Evolutionary conservation across 2,888 invertebrate genomes (phyloP), one percentile per base, ranked within the genome.

Genomic region (Morpho achilles): DNA sequence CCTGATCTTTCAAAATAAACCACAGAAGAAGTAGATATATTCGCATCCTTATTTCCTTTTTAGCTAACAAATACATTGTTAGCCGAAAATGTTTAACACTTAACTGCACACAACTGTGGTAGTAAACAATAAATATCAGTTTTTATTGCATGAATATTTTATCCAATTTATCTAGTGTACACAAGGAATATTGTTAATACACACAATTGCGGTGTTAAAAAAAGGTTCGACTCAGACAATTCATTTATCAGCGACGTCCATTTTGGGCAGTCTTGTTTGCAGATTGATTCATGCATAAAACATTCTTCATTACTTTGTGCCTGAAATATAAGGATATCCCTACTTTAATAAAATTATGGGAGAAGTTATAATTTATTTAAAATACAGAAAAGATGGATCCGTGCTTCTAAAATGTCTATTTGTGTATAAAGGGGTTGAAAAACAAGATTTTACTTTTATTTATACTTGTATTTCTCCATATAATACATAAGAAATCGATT

Each of bases 281-380:
- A 53, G 60, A 62, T 62, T 62, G 62, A 62, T 64, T 60, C 62
- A 62, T 62, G 61, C 62, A 64, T 63, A 64, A 62, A 61, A 59
- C 58, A 64, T 62, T 64, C 58, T 52, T 62, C 53, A 62, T 62
- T 64, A 64, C 50, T 58, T 53, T 53, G 55, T 50, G 23, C 44
- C 49, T 10, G 50, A 39, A 39, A 50, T 32, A 55, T 32, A 16
- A 41, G 49, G 42, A 48, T 47, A 22, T 22, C 10, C 16, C 50
- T 55, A 44, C 39, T 50, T 44, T 55, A 16, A 44, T 50, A 9
- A 55, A 49, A 48, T 54, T 48, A 48, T 53, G 32, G 32, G 32
- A 32, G 32, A 32, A 32, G 32, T 32, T 5, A 32, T 32, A 32
- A 32, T 32, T 32, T 5, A 32, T 32, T 32, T 32, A 32, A 32